Percentiles rank a stretch among this genome's conserved stretches.
Evolutionary conservation across 2,888 invertebrate genomes (phyloP).

Genomic region (Synanthedon myopaeformis): DNA sequence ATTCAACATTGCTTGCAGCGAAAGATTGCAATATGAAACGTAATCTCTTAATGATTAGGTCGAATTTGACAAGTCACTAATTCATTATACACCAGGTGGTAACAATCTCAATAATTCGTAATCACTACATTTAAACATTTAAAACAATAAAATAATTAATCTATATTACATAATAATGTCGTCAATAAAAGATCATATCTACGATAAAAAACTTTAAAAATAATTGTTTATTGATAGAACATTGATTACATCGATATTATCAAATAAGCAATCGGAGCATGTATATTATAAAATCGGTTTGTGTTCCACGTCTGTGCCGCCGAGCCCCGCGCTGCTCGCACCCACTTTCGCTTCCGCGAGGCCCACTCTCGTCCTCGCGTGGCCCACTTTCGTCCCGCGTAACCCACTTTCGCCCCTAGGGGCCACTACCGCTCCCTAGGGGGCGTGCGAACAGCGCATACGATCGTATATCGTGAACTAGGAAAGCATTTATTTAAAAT

Average conservation of each 20-base stretch:
- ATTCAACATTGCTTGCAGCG: slow-evolving; percentile 24
- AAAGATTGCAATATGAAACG: slow-evolving; percentile 30
- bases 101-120: slow-evolving; percentile 64
- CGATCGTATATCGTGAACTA: background rate
- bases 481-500: slow-evolving; percentile 58
- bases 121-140: slow-evolving; percentile 49
- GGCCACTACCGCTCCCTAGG: too few relatives aligned
- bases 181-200: slow-evolving; percentile 57
- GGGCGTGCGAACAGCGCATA: too few relatives aligned
- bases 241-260: slow-evolving; percentile 24
- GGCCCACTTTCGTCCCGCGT: too few relatives aligned
- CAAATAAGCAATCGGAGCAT: slow-evolving; percentile 36
- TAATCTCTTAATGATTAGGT: slow-evolving; percentile 32
- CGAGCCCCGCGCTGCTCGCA: background rate
- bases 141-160: slow-evolving; percentile 50
- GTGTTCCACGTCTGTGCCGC: slow-evolving; percentile 4
- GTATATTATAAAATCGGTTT: slow-evolving; percentile 30
- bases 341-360: too few relatives aligned
- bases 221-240: slow-evolving; percentile 35
- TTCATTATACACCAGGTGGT: slow-evolving; percentile 55
- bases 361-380: too few relatives aligned
- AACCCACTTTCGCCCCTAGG: too few relatives aligned
- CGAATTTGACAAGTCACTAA: slow-evolving; percentile 36
- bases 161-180: slow-evolving; percentile 58
- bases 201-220: slow-evolving; percentile 42